Evolutionary conservation across 2,797 vertebrate species (phyloP).

Genomic region (Phrynocephalus forsythii): DNA sequence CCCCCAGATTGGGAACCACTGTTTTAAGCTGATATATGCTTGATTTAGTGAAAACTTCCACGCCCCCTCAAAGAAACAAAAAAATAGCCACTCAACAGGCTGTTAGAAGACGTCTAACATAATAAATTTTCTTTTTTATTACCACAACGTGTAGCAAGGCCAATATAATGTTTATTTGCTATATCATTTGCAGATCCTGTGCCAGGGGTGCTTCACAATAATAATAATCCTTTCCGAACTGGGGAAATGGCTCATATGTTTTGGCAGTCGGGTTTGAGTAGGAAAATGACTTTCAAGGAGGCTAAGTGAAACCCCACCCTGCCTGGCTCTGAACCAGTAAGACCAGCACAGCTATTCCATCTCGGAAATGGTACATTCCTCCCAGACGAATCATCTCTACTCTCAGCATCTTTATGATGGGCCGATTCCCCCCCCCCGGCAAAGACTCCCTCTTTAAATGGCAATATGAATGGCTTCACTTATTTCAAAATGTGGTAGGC

Average conservation of each 20-base stretch:
- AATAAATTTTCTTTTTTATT: constrained; percentile 24
- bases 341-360: neutral
- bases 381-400: neutral
- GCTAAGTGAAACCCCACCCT: neutral
- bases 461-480: neutral
- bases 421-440: no score
- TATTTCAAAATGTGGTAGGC: no score
- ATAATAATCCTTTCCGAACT: neutral
- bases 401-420: no score
- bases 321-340: neutral
- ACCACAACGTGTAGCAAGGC: neutral
- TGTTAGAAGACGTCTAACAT: neutral
- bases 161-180: constrained; percentile 35
- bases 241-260: neutral
- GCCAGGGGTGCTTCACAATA: neutral
- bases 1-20: no score
- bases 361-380: neutral
- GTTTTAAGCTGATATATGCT: neutral
- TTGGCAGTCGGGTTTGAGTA: neutral
- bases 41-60: neutral
- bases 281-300: neutral
- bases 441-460: neutral
- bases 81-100: neutral
- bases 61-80: neutral
- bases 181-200: neutral